These are phyloP conservation scores for Aramus guarauna DNA, from an alignment of 2,113 vertebrate genomes.

Conservation along the genomic window DNA sequence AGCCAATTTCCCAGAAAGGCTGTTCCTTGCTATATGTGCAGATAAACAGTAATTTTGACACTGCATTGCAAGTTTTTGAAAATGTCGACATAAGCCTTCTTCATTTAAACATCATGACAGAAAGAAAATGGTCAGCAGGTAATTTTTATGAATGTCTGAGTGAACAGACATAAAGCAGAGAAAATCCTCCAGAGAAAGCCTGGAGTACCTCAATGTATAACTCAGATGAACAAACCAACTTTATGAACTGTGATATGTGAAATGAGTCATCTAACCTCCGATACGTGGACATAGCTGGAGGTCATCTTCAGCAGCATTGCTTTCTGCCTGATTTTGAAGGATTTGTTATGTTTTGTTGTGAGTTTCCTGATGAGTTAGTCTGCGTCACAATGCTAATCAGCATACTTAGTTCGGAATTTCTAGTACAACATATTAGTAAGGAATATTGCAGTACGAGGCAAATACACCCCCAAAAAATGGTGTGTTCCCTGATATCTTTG, in stretches of 20 bases:
- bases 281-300: rapidly evolving
- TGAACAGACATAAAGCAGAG: not conserved
- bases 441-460: not conserved
- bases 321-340: not conserved
- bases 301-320: not conserved
- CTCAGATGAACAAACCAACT: not conserved
- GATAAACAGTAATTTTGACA: not conserved
- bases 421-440: not conserved
- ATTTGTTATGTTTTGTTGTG: not conserved
- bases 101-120: not conserved
- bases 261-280: not conserved
- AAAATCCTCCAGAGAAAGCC: not conserved
- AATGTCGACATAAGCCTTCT: not conserved
- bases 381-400: not conserved
- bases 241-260: not conserved
- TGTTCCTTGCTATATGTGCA: not conserved
- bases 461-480: not conserved
- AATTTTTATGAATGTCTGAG: not conserved
- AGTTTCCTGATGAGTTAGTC: not conserved
- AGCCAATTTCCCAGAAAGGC: not conserved
- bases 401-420: not conserved
- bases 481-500: not conserved
- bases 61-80: not conserved
- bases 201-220: not conserved
- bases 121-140: not conserved